Percentiles rank a stretch among this genome's conserved stretches.
These are phyloP conservation scores for Myopa testacea DNA, from an alignment of 2,888 invertebrate genomes.

Conservation along the genomic window DNA sequence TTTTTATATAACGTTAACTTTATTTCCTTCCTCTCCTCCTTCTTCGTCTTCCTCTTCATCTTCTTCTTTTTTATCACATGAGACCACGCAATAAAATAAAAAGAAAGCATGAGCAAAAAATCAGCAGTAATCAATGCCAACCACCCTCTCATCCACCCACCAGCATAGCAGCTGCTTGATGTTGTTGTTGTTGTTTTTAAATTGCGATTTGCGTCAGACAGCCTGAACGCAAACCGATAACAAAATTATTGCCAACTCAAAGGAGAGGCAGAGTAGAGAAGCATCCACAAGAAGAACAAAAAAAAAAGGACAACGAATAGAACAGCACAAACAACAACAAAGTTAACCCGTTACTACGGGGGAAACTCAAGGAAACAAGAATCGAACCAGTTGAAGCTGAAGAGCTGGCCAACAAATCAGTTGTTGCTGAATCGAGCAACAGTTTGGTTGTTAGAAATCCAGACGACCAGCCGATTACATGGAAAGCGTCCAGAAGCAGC, in stretches of 20 bases:
- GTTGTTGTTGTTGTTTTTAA: slow-evolving; percentile 11
- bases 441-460: slow-evolving; percentile 22
- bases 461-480: slow-evolving; percentile 44
- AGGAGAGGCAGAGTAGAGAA: slow-evolving; percentile 43
- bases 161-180: neutral
- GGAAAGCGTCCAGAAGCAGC: slow-evolving; percentile 47
- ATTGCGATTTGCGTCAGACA: slow-evolving; percentile 34
- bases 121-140: neutral
- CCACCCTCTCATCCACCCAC: slow-evolving; percentile 9
- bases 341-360: too few relatives aligned
- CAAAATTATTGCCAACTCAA: slow-evolving; percentile 59
- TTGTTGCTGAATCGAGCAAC: neutral
- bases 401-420: neutral
- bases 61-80: slow-evolving; percentile 58
- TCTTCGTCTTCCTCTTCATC: neutral
- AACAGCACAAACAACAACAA: too few relatives aligned
- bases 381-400: neutral
- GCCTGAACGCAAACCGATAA: slow-evolving; percentile 57
- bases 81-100: slow-evolving; percentile 44
- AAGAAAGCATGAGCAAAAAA: neutral
- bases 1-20: neutral
- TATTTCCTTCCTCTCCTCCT: neutral
- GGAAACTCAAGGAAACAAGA: neutral
- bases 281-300: neutral
- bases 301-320: neutral